Base-by-base conservation (phyloP, 2,888 invertebrate genomes). In the Parnassius orleans region DNA sequence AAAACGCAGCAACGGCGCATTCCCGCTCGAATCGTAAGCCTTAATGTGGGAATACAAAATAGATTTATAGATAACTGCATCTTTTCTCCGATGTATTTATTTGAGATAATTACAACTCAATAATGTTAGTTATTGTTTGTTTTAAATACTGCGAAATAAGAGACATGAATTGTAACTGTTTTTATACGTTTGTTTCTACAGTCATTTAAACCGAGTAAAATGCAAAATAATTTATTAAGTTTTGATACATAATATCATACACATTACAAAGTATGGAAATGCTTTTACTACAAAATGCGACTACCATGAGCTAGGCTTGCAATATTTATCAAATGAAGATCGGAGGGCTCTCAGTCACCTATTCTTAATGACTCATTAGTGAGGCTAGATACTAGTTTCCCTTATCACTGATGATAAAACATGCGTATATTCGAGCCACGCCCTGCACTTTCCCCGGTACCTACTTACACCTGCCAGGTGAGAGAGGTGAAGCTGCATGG, bases 401-500 rank as follows among this genome's bases (percentile, higher is more conserved):
- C 87, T 89, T 89, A 90, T 89, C 90, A 84, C 67, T 72, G 78
- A 86, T 86, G 87, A 88, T 87, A 90, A 88, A 87, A 85, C 86
- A 84, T 86, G 84, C 86, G 85, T 87, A 78, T 80, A 82, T 78
- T 72, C 78, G 73, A 75, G 83, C 84, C 88, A 83, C 88, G 77
- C 88, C 87, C 86, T 81, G 79, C 79, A 88, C 90, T 90, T 90
- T 91, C 89, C 86, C 60, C 87, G 80, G 79, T 73, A 73, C 73
- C 64, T 63, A 68, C 60, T 54, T 67, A 68, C 71, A 72, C 72
- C 70, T 72, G 71, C 76, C 80, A 76, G 75, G 78, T 50, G 62
- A 57, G 61, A 52, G 57, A 51, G 67, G 51, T 58, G 58, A 51
- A 53, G 63, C 61, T 57, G 57, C 50, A 52, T 43, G 53, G 80